phyloP scores from a whole-genome alignment of 2,113 vertebrate genomes.

The Chauna torquata region DNA sequence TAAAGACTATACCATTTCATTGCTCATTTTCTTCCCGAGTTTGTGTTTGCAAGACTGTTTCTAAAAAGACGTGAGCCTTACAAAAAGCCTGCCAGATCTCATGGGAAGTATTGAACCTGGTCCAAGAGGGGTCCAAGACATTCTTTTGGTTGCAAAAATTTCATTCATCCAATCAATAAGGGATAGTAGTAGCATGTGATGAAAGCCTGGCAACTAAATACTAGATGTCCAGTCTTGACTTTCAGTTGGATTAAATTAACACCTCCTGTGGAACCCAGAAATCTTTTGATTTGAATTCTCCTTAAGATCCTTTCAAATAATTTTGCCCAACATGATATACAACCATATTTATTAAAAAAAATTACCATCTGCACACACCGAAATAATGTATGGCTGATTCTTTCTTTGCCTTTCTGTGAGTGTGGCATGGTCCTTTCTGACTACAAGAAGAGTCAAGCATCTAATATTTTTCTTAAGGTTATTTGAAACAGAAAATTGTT shows the following conservation, averaged over 20 bases:
- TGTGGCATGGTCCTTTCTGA: neutral
- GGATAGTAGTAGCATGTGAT: neutral
- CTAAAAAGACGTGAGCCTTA: neutral
- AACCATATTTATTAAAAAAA: neutral
- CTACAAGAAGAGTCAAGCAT: neutral
- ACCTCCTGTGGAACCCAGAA: neutral
- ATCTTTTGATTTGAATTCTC: neutral
- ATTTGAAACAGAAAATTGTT: neutral
- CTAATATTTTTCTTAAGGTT: neutral
- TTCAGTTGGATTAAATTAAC: neutral
- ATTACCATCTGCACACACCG: neutral
- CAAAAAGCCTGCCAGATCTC: neutral
- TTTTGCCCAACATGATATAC: neutral
- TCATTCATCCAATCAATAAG: neutral
- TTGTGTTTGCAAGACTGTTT: neutral
- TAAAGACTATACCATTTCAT: neutral
- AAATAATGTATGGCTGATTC: neutral
- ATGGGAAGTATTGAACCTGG: neutral
- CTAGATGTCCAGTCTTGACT: neutral
- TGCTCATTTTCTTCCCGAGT: neutral
- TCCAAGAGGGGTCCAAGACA: neutral
- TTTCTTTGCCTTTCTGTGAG: neutral
- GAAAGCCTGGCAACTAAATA: neutral
- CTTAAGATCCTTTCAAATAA: neutral
- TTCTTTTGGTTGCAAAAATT: neutral